Evolutionary conservation across 2,797 vertebrate genomes (phyloP), one percentile per base, ranked within the genome.

Genomic region (Labroides dimidiatus): DNA sequence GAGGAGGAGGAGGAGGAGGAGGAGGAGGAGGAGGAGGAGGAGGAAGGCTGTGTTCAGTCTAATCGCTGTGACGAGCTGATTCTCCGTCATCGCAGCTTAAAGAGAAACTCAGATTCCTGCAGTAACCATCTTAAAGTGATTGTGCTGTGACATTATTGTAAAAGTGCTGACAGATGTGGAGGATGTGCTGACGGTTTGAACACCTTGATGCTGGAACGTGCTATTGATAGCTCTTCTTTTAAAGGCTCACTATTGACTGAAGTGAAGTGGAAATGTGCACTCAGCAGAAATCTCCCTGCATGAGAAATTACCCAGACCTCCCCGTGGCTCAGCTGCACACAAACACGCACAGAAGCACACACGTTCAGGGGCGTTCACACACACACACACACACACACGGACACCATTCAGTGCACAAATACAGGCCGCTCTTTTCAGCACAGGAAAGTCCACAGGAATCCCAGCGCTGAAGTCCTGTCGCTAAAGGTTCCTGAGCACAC

Each of bases 401-500:
- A 49, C 43, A 12, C 23, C 63, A 16, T 63, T 41, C 63, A 82
- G 77, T 68, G 42, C 49, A 64, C 51, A 82, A 57, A 78, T 13
- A 36, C 15, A 66, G 47, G 43, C 42, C 24, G 12, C 52, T 64
- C 67, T 24, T 83, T 78, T 90, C 78, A 80, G 55, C 86, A 87
- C 81, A 91, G 91, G 87, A 93, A 93, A 89, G 19, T 81, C 75
- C 88, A 90, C 84, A 93, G 90, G 90, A 91, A 88, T 63, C 42
- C 47, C 45, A 55, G 66, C 19, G 45, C 41, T 61, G 12, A 60
- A 43, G 68, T 73, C 33, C 44, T 54, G 72, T 67, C 61, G 72
- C 75, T 17, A 63, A 54, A 78, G 78, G 81, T 86, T 89, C 91
- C 81, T 85, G 62, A 84, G 52, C 80, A 89, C 69, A 82, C 78